A percentile compares a stretch with the other conserved stretches of the same genome.
Evolutionary conservation across 64 coral and sea anemone genomes (phyloP).

Genomic region (Stichodactyla helianthus): DNA sequence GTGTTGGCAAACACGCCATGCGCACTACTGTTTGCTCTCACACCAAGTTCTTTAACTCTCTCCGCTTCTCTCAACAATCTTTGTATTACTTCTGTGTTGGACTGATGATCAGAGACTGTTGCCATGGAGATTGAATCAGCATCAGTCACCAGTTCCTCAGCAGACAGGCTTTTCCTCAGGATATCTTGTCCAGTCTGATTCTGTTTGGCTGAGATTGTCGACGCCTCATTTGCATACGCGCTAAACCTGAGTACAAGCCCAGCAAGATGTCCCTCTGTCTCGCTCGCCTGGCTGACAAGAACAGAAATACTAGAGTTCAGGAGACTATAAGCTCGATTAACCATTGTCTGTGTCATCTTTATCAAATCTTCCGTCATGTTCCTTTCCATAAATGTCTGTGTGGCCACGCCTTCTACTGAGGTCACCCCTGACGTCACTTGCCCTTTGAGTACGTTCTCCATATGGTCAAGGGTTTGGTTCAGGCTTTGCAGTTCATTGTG

Average conservation of each 20-base stretch:
- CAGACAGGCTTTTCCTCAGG: conserved; percentile 9
- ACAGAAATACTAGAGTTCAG: conserved; percentile 47
- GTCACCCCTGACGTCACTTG: conserved; percentile 45
- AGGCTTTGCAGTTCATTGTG: conserved; percentile 56
- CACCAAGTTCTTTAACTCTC: conserved; percentile 20
- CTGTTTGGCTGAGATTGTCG: conserved; percentile 21
- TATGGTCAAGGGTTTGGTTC: conserved; percentile 62
- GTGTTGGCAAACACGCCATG: conserved; percentile 44
- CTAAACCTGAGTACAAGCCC: conserved; percentile 46
- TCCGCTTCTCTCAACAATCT: conserved; percentile 25
- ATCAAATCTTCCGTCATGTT: conserved; percentile 53
- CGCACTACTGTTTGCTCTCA: conserved; percentile 16
- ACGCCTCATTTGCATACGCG: conserved; percentile 37
- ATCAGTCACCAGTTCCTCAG: conserved; percentile 7
- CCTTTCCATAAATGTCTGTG: background rate
- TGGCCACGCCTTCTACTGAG: conserved; percentile 24
- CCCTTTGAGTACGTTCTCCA: conserved; percentile 53
- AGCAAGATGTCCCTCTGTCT: conserved; percentile 27
- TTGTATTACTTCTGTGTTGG: conserved; percentile 17
- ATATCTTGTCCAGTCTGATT: conserved; percentile 53
- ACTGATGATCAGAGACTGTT: conserved; percentile 17
- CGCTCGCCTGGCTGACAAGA: conserved; percentile 24
- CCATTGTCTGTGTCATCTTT: conserved; percentile 13
- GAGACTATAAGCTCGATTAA: conserved; percentile 30
- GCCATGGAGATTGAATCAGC: background rate